Conservation (phyloP, 2,797 vertebrate genomes). For the Taenioides sp. region DNA sequence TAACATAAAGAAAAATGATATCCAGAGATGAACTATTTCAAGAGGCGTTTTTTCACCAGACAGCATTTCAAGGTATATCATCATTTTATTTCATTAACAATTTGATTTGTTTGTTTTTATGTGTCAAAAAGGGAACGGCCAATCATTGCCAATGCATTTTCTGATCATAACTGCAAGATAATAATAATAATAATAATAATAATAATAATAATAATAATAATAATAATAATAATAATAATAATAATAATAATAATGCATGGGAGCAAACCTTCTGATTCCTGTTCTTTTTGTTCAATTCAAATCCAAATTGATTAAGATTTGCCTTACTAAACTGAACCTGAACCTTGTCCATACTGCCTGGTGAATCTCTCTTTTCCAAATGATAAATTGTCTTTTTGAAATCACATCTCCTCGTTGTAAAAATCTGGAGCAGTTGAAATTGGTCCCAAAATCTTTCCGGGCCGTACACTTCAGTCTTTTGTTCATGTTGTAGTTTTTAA, state of each 20-base stretch:
- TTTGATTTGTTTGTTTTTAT: too few relatives aligned
- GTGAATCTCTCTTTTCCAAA: neutral
- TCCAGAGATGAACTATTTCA: neutral
- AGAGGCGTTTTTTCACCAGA: neutral
- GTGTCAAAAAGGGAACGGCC: too few relatives aligned
- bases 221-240: too few relatives aligned
- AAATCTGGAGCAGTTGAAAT: neutral
- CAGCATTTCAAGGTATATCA: too few relatives aligned
- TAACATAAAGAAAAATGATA: slow-evolving; percentile 1
- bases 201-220: too few relatives aligned
- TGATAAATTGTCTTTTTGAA: slow-evolving; percentile 1
- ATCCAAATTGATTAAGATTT: neutral
- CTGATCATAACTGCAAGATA: too few relatives aligned
- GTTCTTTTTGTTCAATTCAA: neutral
- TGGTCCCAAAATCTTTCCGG: slow-evolving; percentile 32
- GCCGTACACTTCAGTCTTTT: neutral
- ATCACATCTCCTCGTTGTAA: neutral
- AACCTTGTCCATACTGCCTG: neutral
- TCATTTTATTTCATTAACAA: too few relatives aligned
- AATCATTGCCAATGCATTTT: too few relatives aligned
- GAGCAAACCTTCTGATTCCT: neutral
- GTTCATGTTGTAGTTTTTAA: neutral
- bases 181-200: too few relatives aligned
- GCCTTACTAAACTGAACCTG: neutral
- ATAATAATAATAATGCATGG: too few relatives aligned